A percentile compares a stretch with the other conserved stretches of the same genome.
Conservation (phyloP, 2,888 invertebrate species). For the Ornithoptera priamus region DNA sequence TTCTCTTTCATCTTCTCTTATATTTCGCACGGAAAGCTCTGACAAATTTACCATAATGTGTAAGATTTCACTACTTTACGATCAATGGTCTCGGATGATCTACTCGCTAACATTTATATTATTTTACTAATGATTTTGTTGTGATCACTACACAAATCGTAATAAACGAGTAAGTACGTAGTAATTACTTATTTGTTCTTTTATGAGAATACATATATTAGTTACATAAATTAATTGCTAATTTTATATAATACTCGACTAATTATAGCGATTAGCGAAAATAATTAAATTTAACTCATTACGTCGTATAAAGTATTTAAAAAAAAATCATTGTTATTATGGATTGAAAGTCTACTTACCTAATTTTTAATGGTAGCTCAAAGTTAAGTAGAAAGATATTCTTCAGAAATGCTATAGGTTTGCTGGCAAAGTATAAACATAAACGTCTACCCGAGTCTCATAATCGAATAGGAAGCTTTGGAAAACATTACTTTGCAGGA, state of each 20-base stretch:
- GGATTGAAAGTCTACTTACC: no score
- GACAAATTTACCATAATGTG: slow-evolving; percentile 22
- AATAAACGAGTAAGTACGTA: not conserved
- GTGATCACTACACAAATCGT: not conserved
- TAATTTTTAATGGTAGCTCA: no score
- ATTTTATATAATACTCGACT: not conserved
- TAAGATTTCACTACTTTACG: not conserved
- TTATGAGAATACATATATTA: not conserved
- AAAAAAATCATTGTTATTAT: no score
- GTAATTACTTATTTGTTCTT: not conserved
- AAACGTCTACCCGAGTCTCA: no score
- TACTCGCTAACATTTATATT: not conserved
- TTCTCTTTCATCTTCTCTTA: slow-evolving; percentile 6
- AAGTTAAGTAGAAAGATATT: no score
- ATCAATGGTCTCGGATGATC: not conserved
- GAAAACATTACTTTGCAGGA: no score
- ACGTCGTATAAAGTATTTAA: no score
- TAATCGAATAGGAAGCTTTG: no score
- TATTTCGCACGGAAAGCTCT: slow-evolving; percentile 8
- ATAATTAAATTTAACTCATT: not conserved
- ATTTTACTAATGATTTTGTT: slow-evolving; percentile 1
- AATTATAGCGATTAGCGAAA: not conserved
- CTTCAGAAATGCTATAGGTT: no score
- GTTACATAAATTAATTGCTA: not conserved
- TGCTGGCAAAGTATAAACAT: no score